Base-by-base conservation (phyloP, 1,140 invertebrate genomes). In the Heliconius nattereri region DNA sequence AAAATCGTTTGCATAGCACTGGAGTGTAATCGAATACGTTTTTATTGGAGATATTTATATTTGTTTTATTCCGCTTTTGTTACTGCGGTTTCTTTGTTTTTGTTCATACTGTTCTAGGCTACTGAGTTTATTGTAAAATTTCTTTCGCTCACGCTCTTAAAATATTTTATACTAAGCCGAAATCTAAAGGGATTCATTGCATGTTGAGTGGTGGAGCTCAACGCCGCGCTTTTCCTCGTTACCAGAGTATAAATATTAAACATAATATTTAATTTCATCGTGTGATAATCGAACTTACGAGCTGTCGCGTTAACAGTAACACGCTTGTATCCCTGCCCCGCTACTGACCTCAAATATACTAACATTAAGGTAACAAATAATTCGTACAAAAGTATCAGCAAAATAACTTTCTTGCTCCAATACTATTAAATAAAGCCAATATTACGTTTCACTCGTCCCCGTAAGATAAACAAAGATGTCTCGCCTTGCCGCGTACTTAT, bases 1-100 rank as follows among this genome's bases (percentile, higher is more conserved):
- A 77, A 71, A 77, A 77, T 71, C 70, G 70, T 72, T 71, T 54
- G 26, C 76, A 52, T 45, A 45, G 70, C 19, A 49, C 26, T 70
- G 70, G 40, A 11, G 23, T 72, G 66, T 72, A 32, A 72, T 52
- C 66, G 76, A 77, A 77, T 72, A 52, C 45, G 70, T 77, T 35
- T 77, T 77, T 77, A 77, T 45, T 71, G 66, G 40, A 26, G 40
- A 26, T 76, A 20, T 76, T 71, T 71, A 77, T 54, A 40, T 77
- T 72, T 54, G 49, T 54, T 77, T 77, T 72, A 77, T 72, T 71
- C n/a, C 20, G 45, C 70, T 54, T 70, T 77, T 71, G 76, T 72
- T 77, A 71, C 29, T 49, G 70, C 52, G 70, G 20, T 77, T 77
- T 70, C 26, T 40, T 72, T 54, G 76, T 71, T 77, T 57, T 78